These are phyloP conservation scores for Phymorhynchus buccinoides DNA, from an alignment of 1,140 invertebrate genomes.

Conservation along the genomic window DNA sequence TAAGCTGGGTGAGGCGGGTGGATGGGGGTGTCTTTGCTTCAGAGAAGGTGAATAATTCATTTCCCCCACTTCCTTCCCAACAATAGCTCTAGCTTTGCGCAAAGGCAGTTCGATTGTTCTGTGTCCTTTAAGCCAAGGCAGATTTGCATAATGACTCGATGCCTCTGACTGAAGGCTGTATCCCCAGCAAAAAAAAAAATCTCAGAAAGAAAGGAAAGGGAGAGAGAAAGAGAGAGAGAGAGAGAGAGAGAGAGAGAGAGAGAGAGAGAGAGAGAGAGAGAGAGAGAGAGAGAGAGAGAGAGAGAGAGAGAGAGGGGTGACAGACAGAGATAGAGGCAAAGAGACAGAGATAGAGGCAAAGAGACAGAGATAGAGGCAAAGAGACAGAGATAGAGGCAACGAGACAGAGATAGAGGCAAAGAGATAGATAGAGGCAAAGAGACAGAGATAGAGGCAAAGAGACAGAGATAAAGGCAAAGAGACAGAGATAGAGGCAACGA, in stretches of 20 bases:
- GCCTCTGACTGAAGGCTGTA: too few relatives aligned
- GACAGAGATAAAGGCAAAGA: too few relatives aligned
- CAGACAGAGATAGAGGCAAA: too few relatives aligned
- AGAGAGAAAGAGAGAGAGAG: not conserved
- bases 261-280: not conserved
- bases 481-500: too few relatives aligned
- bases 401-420: too few relatives aligned
- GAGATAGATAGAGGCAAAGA: too few relatives aligned
- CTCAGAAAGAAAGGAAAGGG: not conserved
- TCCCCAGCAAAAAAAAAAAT: too few relatives aligned
- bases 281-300: not conserved
- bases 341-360: too few relatives aligned
- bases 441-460: too few relatives aligned
- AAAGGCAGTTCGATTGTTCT: not conserved
- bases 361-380: too few relatives aligned
- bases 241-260: too few relatives aligned
- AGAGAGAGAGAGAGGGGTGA: not conserved
- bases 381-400: too few relatives aligned
- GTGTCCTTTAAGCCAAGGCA: not conserved
- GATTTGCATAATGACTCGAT: not conserved
- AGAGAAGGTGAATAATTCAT: slow-evolving; percentile 4
- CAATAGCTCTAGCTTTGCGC: not conserved
- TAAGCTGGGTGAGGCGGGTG: not conserved
- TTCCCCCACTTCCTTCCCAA: not conserved
- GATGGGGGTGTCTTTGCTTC: not conserved